A percentile compares a stretch with the other conserved stretches of the same genome.
Conservation (phyloP, 23 tunicate species). For the Aplidium turbinatum region DNA sequence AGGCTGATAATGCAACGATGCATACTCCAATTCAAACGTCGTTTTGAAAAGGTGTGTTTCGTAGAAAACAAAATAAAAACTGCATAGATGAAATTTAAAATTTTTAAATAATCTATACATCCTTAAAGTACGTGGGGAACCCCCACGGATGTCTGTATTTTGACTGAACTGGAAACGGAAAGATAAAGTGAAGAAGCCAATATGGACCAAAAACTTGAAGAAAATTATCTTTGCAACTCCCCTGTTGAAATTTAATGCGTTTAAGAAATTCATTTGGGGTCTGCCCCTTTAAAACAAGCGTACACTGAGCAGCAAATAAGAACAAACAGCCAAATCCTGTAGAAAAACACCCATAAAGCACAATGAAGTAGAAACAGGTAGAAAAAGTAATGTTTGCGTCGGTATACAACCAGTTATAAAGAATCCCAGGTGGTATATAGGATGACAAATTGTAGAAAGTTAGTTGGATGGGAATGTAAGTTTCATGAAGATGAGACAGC, state of each 20-base stretch:
- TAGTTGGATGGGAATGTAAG: constrained; percentile 50
- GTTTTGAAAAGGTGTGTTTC: too few species aligned
- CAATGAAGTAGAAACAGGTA: constrained; percentile 24
- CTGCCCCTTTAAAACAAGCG: constrained; percentile 58
- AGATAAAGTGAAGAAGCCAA: constrained; percentile 50
- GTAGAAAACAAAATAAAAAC: too few species aligned
- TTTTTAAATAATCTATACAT: too few species aligned
- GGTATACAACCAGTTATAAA: constrained; percentile 58
- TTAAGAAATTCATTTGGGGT: constrained; percentile 71
- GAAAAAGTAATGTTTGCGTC: constrained; percentile 37
- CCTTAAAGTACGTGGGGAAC: too few species aligned
- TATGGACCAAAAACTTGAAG: constrained; percentile 46
- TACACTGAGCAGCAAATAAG: constrained; percentile 52
- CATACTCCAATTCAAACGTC: too few species aligned
- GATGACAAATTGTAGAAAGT: constrained; percentile 49
- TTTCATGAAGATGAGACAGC: constrained; percentile 25
- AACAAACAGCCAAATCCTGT: constrained; percentile 59
- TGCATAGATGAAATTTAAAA: too few species aligned
- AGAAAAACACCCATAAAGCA: constrained; percentile 47
- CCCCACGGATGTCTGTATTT: too few species aligned
- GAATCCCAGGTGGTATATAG: constrained; percentile 56
- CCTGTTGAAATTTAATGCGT: constrained; percentile 8
- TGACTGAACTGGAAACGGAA: constrained; percentile 64
- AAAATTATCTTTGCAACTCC: constrained; percentile 36
- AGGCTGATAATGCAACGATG: too few species aligned